These are phyloP conservation scores for Cybosia mesomella DNA, from an alignment of 2,888 invertebrate species.

Conservation along the genomic window DNA sequence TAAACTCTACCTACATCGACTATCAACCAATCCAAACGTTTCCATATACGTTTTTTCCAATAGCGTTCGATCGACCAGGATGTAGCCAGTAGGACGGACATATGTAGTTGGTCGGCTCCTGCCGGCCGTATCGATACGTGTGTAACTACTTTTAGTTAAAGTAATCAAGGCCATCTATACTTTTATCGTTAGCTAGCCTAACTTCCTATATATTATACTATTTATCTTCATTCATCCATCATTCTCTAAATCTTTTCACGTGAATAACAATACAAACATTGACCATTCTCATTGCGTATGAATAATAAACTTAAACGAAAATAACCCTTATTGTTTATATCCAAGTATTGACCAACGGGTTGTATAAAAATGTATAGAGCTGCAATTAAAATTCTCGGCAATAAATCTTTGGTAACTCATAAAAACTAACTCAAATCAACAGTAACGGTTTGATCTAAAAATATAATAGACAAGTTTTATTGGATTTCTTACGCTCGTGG, in stretches of 20 bases:
- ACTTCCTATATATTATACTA: background rate
- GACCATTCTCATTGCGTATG: background rate
- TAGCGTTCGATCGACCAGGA: too few species aligned
- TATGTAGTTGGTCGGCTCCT: background rate
- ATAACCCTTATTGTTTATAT: background rate
- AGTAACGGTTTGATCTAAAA: slow-evolving; percentile 41
- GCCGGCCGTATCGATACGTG: background rate
- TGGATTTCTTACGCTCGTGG: slow-evolving; percentile 31
- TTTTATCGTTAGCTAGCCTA: background rate
- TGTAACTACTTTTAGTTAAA: background rate
- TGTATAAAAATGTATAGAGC: slow-evolving; percentile 17
- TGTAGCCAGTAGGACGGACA: too few species aligned
- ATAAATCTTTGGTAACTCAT: slow-evolving; percentile 39
- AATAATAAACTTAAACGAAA: background rate
- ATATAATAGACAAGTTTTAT: slow-evolving; percentile 47
- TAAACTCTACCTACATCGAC: too few species aligned
- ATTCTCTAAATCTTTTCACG: slow-evolving; percentile 7
- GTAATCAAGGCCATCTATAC: background rate
- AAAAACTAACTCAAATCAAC: slow-evolving; percentile 38
- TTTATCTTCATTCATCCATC: slow-evolving; percentile 12
- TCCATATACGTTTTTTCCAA: too few species aligned
- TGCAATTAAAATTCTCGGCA: slow-evolving; percentile 30
- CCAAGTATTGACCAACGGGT: slow-evolving; percentile 7
- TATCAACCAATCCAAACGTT: too few species aligned
- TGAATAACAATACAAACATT: background rate